Conservation (phyloP, 1,140 invertebrate genomes). For the Chrysopa pallens region DNA sequence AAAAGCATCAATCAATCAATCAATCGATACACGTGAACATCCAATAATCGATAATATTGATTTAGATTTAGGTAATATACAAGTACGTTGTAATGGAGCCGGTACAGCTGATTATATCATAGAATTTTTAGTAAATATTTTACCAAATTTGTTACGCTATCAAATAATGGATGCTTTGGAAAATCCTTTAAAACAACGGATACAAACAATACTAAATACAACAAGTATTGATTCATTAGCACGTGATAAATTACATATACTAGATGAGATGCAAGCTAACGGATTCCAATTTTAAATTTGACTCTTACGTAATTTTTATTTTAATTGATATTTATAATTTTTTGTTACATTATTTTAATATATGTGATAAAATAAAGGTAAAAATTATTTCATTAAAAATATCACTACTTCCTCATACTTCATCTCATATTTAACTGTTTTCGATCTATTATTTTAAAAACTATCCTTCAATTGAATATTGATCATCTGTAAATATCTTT, state of each 20-base stretch:
- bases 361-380: no score
- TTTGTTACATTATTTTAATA: no score
- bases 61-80: slow-evolving; percentile 66
- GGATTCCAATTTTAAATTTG: no score
- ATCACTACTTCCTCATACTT: no score
- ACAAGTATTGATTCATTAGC: slow-evolving; percentile 54
- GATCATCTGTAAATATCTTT: no score
- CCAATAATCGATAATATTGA: slow-evolving; percentile 52
- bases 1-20: slow-evolving; percentile 47
- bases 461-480: no score
- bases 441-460: no score
- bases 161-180: slow-evolving; percentile 71
- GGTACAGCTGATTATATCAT: slow-evolving; percentile 64
- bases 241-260: slow-evolving; percentile 39
- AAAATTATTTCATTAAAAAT: no score
- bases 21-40: slow-evolving; percentile 52
- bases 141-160: slow-evolving; percentile 65
- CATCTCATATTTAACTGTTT: no score
- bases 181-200: slow-evolving; percentile 44
- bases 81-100: slow-evolving; percentile 53
- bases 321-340: no score
- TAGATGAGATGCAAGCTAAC: slow-evolving; percentile 22
- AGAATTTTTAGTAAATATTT: slow-evolving; percentile 56
- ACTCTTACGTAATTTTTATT: no score
- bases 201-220: slow-evolving; percentile 48